Evolutionary conservation across 2,888 invertebrate species (phyloP).

Genomic region (Physocephala rufipes): DNA sequence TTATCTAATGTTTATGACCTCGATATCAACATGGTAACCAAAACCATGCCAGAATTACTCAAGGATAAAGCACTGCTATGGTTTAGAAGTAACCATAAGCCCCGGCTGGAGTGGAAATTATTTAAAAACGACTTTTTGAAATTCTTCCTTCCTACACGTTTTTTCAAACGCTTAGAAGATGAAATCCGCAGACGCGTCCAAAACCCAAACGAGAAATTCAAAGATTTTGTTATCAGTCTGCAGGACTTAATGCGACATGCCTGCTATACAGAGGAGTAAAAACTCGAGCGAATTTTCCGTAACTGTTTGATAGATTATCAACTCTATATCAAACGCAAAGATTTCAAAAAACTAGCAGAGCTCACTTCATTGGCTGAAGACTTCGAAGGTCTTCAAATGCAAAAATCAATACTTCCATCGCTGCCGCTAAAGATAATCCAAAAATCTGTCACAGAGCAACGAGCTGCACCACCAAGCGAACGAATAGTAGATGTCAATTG

Average conservation of each 20-base stretch:
- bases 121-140: background rate
- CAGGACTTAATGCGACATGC: slow-evolving; percentile 14
- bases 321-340: slow-evolving; percentile 16
- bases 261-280: background rate
- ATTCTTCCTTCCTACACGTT: slow-evolving; percentile 10
- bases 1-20: slow-evolving; percentile 9
- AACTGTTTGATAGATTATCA: slow-evolving; percentile 21
- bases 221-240: background rate
- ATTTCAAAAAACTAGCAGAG: slow-evolving; percentile 20
- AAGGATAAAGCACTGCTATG: slow-evolving; percentile 15
- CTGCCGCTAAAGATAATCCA: background rate
- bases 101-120: background rate
- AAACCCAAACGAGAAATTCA: background rate
- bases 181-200: slow-evolving; percentile 8
- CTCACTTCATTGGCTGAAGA: slow-evolving; percentile 20
- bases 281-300: slow-evolving; percentile 25
- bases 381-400: background rate
- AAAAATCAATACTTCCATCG: no score
- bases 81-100: slow-evolving; percentile 2
- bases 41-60: slow-evolving; percentile 11
- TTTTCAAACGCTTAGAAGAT: background rate
- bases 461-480: background rate
- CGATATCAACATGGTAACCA: background rate
- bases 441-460: background rate
- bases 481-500: background rate